These are phyloP conservation scores for Momotus momota DNA, from an alignment of 2,797 vertebrate genomes.

Conservation along the genomic window DNA sequence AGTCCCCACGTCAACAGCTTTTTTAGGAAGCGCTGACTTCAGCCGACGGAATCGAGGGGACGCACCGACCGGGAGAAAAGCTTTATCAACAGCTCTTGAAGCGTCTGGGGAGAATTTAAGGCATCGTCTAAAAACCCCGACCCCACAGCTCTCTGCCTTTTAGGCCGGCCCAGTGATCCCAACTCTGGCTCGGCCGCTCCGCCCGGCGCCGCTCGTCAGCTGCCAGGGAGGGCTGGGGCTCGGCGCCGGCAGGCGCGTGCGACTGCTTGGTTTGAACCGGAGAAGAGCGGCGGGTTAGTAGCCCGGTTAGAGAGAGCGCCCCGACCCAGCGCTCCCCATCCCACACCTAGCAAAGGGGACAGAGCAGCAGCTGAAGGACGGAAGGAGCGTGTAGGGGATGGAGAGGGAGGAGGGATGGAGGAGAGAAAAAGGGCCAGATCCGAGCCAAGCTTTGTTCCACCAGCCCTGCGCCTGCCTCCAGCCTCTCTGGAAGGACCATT, in stretches of 20 bases:
- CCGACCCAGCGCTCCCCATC: not conserved
- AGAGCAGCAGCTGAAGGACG: not conserved
- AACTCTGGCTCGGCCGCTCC: accelerated
- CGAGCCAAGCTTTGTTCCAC: not conserved
- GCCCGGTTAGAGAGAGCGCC: not conserved
- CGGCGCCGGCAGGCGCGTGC: not conserved
- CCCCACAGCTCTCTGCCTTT: not conserved
- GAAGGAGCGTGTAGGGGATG: not conserved
- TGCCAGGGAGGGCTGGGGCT: not conserved
- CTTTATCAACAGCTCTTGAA: not conserved
- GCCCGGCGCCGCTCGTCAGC: not conserved
- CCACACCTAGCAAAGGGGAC: not conserved
- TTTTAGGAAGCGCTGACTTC: not conserved
- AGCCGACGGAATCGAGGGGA: not conserved
- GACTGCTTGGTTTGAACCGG: not conserved
- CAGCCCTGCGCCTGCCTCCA: not conserved
- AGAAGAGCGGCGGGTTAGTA: not conserved
- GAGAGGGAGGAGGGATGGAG: not conserved
- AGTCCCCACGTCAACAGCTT: not conserved
- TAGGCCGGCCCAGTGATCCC: accelerated
- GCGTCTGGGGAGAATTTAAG: not conserved
- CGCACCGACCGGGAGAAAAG: not conserved
- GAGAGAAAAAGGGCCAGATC: not conserved
- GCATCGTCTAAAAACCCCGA: not conserved
- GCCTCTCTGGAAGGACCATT: not conserved